Conservation (phyloP, 2,888 invertebrate genomes). For the Priocnemis perturbator region DNA sequence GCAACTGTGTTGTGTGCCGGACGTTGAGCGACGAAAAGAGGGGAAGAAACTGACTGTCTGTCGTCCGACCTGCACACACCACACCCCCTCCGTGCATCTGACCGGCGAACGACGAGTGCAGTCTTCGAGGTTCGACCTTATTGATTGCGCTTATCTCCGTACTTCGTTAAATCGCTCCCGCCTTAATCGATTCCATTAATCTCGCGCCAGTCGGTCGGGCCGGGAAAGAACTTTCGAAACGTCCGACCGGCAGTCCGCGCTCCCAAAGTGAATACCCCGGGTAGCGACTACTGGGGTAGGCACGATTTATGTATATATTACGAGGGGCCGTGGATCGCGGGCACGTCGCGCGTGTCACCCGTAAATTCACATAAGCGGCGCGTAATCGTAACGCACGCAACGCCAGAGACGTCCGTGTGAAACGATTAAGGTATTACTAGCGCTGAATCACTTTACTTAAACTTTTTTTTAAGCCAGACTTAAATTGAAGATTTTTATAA, state of each 20-base stretch:
- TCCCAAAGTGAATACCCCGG: conserved; percentile 10
- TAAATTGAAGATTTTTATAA: too few species aligned
- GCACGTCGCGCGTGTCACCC: neutral
- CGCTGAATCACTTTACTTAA: too few species aligned
- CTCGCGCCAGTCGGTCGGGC: neutral
- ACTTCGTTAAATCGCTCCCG: conserved; percentile 16
- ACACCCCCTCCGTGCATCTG: too few species aligned
- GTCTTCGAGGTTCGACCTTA: conserved; percentile 1
- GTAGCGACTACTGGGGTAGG: neutral
- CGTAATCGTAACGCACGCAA: neutral
- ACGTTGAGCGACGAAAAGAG: too few species aligned
- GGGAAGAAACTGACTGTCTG: too few species aligned
- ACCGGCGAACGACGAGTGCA: too few species aligned
- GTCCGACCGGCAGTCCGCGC: conserved; percentile 7
- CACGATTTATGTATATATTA: neutral
- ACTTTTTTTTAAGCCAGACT: too few species aligned
- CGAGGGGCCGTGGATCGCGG: neutral
- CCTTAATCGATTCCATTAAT: conserved; percentile 28
- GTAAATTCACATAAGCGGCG: neutral
- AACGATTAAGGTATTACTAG: too few species aligned
- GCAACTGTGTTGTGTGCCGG: too few species aligned
- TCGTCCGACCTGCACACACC: too few species aligned
- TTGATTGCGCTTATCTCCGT: conserved; percentile 23
- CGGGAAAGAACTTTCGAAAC: conserved; percentile 19
- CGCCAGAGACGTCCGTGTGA: neutral